Conservation (phyloP, 92 coral and sea anemone genomes). For the Phenganax marumi region DNA sequence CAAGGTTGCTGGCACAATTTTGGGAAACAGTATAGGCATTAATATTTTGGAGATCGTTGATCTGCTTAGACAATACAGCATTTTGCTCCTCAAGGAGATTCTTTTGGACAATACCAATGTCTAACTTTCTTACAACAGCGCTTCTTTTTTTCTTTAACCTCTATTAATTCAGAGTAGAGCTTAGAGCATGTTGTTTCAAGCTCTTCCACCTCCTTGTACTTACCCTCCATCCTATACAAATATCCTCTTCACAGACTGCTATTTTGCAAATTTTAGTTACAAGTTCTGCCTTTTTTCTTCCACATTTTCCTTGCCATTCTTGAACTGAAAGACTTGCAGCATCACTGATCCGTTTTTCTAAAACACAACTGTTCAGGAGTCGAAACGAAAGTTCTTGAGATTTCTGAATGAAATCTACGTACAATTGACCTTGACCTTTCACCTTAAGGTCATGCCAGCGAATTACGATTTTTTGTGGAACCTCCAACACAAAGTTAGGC, state of each 20-base stretch:
- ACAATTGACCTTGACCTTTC: not conserved
- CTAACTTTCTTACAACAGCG: not conserved
- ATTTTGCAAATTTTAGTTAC: not conserved
- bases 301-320: not conserved
- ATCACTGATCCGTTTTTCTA: not conserved
- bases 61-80: not conserved
- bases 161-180: not conserved
- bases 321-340: not conserved
- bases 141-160: not conserved
- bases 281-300: constrained; percentile 3
- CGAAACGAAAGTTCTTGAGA: not conserved
- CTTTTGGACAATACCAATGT: not conserved
- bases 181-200: not conserved
- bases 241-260: not conserved
- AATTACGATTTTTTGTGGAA: not conserved
- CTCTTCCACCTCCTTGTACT: not conserved
- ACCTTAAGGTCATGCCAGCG: constrained; percentile 4
- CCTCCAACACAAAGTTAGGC: constrained; percentile 6
- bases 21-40: not conserved
- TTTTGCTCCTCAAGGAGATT: not conserved
- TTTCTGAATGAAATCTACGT: not conserved
- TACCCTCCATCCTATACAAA: not conserved
- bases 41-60: not conserved
- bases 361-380: not conserved
- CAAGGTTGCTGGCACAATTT: not conserved